Conservation (phyloP, 2,888 invertebrate species). For the Drosophila paranaensis region DNA sequence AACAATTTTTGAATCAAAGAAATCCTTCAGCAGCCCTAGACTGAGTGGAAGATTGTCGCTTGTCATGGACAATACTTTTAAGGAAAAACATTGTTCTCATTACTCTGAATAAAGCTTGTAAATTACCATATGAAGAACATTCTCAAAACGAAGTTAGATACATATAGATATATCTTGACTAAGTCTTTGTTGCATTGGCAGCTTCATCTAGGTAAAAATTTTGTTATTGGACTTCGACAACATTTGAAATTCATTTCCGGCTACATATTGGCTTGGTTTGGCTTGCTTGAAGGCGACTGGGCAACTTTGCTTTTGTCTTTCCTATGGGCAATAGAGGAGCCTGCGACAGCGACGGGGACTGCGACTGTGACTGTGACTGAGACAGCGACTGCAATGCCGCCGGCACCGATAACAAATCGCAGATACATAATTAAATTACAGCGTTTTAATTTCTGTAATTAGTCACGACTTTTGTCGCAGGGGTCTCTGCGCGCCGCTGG, state of each 20-base stretch:
- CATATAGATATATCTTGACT: neutral
- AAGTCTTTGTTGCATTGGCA: neutral
- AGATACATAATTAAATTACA: constrained; percentile 85
- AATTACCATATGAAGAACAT: neutral
- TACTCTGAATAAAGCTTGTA: neutral
- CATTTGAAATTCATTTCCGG: constrained; percentile 54
- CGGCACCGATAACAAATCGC: constrained; percentile 82
- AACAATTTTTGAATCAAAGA: too few relatives aligned
- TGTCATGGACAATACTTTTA: too few relatives aligned
- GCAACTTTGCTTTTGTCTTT: constrained; percentile 27
- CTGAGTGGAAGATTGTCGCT: too few relatives aligned
- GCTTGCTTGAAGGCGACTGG: constrained; percentile 37
- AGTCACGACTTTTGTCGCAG: constrained; percentile 84
- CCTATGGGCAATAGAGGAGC: constrained; percentile 41
- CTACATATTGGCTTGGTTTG: constrained; percentile 6
- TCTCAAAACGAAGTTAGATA: neutral
- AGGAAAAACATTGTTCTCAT: neutral
- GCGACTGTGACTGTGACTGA: constrained; percentile 56
- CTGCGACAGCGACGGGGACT: constrained; percentile 10
- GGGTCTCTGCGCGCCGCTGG: constrained; percentile 16
- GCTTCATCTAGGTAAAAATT: neutral
- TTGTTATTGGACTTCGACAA: constrained; percentile 18
- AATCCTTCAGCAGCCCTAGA: too few relatives aligned
- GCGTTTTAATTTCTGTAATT: constrained; percentile 85
- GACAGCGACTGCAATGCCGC: constrained; percentile 52